Base-by-base conservation (phyloP, 2,888 invertebrate genomes). In the Oxyscelio sp. region DNA sequence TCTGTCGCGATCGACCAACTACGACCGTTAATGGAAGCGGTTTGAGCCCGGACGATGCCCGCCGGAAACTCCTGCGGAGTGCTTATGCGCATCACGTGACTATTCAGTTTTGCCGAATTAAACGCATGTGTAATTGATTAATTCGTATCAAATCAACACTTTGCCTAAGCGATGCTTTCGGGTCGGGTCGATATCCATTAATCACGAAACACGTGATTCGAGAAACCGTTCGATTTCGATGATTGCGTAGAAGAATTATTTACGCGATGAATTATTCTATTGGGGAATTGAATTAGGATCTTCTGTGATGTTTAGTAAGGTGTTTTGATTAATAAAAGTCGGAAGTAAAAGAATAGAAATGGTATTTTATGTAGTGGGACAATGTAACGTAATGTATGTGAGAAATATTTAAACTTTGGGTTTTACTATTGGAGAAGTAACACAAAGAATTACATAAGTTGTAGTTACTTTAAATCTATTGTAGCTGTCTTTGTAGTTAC, bases 21-120 rank as follows among this genome's bases (percentile, higher is more conserved):
- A 92, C 90, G 90, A 92, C 92, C 90, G 91, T 92, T 92, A 92
- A 92, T 92, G 92, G 89, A 89, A 90, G 91, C 91, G 89, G 90
- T 90, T 89, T 89, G 88, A 86, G 65, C 83, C 85, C 6, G 89
- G 90, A 81, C 83, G 80, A 54, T 73, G 61, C 52, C 63, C 54
- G 63, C 31, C 61, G 52, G 54, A 79, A 84, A 85, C 84, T 86
- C 83, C 56, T 78, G 85, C 71, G 79, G 56, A 80, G 80, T 71
- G 87, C 84, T 85, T 85, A 83, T 81, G 83, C 59, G 78, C 75
- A 59, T 78, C 82, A 83, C 82, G 83, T 83, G 83, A 80, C 78
- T 58, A 48, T 73, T 75, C 77, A 81, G 84, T 79, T 86, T 70
- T 58, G 63, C 71, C 71, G 79, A 78, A 80, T 70, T 70, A 68